Evolutionary conservation across 2,113 vertebrate species (phyloP), one percentile per base, ranked within the genome.

Genomic region (Oenanthe oenanthe): DNA sequence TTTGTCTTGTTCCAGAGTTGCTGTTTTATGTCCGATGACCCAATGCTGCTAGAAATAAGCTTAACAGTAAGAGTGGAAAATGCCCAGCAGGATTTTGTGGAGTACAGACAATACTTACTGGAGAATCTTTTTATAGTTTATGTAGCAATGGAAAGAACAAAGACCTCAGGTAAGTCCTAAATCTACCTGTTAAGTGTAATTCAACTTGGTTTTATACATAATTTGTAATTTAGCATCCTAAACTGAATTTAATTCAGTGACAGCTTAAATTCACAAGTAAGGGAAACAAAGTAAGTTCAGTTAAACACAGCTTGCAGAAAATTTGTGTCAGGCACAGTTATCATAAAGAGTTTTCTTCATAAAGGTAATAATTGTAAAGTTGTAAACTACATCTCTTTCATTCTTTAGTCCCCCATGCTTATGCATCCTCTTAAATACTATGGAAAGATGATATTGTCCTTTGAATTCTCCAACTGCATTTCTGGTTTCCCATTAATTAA

Each of bases 111-210:
- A 63, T 99, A 99, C 82, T 97, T 99, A 97, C 97, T 99, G 95
- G 99, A 99, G 98, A 99, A 99, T 96, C 98, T 99, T 93, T 97
- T 99, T 97, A 98, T 99, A 95, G 98, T 99, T 95, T 98, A 99
- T 91, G 97, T 99, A 95, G 97, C 97, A 95, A 93, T 98, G 85
- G 92, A 98, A 89, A 97, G 95, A 96, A 96, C 92, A 20, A 98
- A 97, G 94, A 92, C 92, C 87, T 97, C 96, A 54, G 98, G 98
- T 98, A 97, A 97, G 97, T 90, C 32, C 34, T 66, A 45, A 61
- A 63, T 66, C 19, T 42, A 17, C 36, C 65, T 93, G 29, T 82
- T 58, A 93, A 61, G 40, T 94, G 24, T 53, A 53, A 54, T 75
- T 21, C 36, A 40, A 26, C 9, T 81, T 66, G n/a, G 5, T n/a